Evolutionary conservation across 2,797 vertebrate species (phyloP).

Genomic region (Oophaga sylvatica): DNA sequence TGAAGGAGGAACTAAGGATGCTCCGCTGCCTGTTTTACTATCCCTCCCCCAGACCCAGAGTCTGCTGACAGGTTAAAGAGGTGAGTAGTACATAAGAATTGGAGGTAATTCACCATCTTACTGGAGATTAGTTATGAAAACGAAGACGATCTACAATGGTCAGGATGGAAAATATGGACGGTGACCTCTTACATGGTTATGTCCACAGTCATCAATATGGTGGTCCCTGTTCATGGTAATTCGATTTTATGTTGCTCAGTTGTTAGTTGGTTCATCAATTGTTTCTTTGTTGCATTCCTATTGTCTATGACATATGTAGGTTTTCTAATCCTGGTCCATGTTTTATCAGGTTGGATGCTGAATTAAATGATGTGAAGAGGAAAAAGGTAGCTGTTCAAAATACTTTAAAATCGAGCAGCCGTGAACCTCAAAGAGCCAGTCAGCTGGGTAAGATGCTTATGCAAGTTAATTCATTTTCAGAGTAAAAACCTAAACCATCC

Average conservation of each 20-base stretch:
- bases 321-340: neutral
- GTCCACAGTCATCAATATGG: neutral
- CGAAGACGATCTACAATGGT: neutral
- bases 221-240: neutral
- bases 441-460: constrained; percentile 67
- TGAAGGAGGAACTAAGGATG: constrained; percentile 74
- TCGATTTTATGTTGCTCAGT: neutral
- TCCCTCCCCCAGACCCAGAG: constrained; percentile 87
- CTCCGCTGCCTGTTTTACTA: constrained; percentile 86
- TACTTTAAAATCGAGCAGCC: constrained; percentile 74
- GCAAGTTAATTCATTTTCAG: neutral
- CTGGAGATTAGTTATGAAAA: neutral
- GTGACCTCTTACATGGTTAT: neutral
- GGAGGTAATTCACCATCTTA: neutral
- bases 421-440: constrained; percentile 65
- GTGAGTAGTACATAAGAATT: constrained; percentile 71
- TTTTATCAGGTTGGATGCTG: constrained; percentile 79
- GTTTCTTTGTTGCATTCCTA: neutral
- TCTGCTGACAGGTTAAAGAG: constrained; percentile 81
- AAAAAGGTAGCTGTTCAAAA: constrained; percentile 75
- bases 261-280: neutral
- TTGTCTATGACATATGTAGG: neutral
- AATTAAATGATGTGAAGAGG: constrained; percentile 84
- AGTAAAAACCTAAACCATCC: neutral
- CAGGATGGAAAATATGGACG: neutral